These are phyloP conservation scores for Melikaiella ostensackeni DNA, from an alignment of 2,888 invertebrate genomes.

Conservation along the genomic window DNA sequence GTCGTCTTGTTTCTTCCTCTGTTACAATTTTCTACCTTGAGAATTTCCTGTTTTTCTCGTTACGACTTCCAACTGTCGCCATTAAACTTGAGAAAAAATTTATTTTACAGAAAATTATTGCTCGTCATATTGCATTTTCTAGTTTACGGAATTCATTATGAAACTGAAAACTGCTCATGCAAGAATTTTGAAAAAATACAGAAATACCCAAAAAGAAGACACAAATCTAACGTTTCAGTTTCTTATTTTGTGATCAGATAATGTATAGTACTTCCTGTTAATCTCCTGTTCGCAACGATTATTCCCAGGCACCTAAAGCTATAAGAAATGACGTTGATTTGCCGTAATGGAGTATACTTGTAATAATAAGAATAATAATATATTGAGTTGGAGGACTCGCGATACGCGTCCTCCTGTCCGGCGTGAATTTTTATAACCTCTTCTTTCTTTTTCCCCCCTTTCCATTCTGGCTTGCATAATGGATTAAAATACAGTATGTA, in stretches of 20 bases:
- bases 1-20: background rate
- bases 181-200: too few relatives aligned
- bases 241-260: background rate
- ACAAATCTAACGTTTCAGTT: background rate
- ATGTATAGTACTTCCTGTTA: slow-evolving; percentile 1
- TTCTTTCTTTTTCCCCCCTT: slow-evolving; percentile 6
- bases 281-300: background rate
- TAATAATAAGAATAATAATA: slow-evolving; percentile 53
- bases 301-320: slow-evolving; percentile 31
- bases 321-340: slow-evolving; percentile 57
- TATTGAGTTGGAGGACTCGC: slow-evolving; percentile 51
- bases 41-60: background rate
- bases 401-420: slow-evolving; percentile 35
- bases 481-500: slow-evolving; percentile 47
- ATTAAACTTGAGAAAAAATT: background rate
- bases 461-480: slow-evolving; percentile 43
- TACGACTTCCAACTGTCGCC: background rate
- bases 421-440: slow-evolving; percentile 46
- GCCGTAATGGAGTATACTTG: slow-evolving; percentile 62
- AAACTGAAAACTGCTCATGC: too few relatives aligned
- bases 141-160: too few relatives aligned
- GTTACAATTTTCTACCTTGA: background rate
- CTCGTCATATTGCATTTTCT: too few relatives aligned
- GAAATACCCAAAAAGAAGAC: too few relatives aligned
- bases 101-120: background rate